phyloP scores from a whole-genome alignment of 2,797 vertebrate species.

The Telmatherina bonti region DNA sequence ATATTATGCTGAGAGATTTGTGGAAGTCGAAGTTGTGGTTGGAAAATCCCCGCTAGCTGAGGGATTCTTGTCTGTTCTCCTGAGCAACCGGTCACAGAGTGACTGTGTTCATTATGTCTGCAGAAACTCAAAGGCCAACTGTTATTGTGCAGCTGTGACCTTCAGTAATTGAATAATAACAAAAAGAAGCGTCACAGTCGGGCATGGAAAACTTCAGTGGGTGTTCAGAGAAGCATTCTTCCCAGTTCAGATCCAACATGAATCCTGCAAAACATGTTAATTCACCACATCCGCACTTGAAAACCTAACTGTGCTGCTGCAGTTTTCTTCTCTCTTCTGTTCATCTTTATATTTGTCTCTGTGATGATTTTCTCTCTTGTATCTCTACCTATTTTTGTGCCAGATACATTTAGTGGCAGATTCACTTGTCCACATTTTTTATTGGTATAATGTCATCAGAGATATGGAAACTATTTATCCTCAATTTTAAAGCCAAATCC shows the following conservation, averaged over 20 bases:
- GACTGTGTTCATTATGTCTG: conserved; percentile 51
- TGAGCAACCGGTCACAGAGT: conserved; percentile 54
- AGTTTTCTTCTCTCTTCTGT: not conserved
- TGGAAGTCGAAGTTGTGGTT: not conserved
- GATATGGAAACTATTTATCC: no score
- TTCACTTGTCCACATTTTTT: no score
- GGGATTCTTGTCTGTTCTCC: conserved; percentile 56
- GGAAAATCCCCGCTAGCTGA: not conserved
- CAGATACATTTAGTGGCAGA: no score
- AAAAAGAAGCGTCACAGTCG: conserved; percentile 54
- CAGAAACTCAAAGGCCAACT: conserved; percentile 52
- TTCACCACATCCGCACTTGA: not conserved
- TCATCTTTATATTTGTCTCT: not conserved
- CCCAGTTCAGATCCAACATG: conserved; percentile 34
- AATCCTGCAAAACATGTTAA: not conserved
- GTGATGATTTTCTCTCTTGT: no score
- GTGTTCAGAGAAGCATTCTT: conserved; percentile 61
- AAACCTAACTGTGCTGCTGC: not conserved
- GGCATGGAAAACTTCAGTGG: conserved; percentile 51
- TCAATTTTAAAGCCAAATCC: no score
- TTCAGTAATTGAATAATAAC: conserved; percentile 69
- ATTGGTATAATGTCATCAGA: no score
- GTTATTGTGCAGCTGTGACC: conserved; percentile 72
- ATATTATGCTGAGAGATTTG: conserved; percentile 1
- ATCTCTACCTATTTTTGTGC: no score